These are phyloP conservation scores for Diorhabda sublineata DNA, from an alignment of 1,140 invertebrate genomes.

Conservation along the genomic window DNA sequence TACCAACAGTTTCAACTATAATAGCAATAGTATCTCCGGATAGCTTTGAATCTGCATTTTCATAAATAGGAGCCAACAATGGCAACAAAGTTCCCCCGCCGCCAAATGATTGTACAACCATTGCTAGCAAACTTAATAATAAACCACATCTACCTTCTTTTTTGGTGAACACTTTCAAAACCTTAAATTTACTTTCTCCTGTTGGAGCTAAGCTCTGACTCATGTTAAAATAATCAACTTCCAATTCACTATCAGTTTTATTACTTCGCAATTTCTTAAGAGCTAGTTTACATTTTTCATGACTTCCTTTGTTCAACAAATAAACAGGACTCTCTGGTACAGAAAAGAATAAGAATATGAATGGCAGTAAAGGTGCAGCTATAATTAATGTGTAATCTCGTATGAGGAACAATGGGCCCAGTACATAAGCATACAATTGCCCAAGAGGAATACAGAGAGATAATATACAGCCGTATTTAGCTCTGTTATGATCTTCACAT, in stretches of 20 bases:
- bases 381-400: constrained; percentile 60
- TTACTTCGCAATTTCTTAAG: constrained; percentile 63
- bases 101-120: constrained; percentile 71
- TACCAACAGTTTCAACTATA: constrained; percentile 71
- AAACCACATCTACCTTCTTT: constrained; percentile 60
- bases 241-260: constrained; percentile 52
- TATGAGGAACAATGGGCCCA: constrained; percentile 60
- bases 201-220: constrained; percentile 49
- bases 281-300: constrained; percentile 57
- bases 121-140: constrained; percentile 64
- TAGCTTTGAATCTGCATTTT: not conserved
- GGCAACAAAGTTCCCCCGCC: constrained; percentile 53
- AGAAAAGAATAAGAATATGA: constrained; percentile 60
- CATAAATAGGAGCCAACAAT: constrained; percentile 4
- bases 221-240: constrained; percentile 57
- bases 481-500: constrained; percentile 42
- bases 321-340: constrained; percentile 82
- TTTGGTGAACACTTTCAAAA: constrained; percentile 56
- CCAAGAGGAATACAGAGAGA: constrained; percentile 48
- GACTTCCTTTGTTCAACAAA: constrained; percentile 55
- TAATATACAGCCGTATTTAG: constrained; percentile 56
- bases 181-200: constrained; percentile 51
- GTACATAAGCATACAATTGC: constrained; percentile 47
- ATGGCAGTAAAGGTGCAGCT: constrained; percentile 57
- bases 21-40: constrained; percentile 73